Evolutionary conservation across 2,113 vertebrate genomes (phyloP).

Genomic region (Daubentonia madagascariensis): DNA sequence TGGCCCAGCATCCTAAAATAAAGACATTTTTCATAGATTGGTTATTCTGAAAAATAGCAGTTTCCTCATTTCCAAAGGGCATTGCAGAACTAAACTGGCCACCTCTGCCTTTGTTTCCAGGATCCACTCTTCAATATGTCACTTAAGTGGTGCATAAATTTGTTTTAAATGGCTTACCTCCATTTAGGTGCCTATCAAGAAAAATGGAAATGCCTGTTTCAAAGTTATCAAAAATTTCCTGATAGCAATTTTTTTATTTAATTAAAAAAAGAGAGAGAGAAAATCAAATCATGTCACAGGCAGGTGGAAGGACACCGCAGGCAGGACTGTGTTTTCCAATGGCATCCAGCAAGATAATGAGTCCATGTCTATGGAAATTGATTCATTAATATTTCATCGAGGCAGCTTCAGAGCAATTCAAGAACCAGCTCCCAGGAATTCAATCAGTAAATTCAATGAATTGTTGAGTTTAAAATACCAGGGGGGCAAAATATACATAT

Average conservation of each 20-base stretch:
- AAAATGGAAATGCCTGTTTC: slow-evolving; percentile 56
- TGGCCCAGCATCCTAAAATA: background rate
- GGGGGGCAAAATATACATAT: slow-evolving; percentile 67
- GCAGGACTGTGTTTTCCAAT: slow-evolving; percentile 80
- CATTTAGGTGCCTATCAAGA: slow-evolving; percentile 65
- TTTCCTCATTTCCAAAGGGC: slow-evolving; percentile 32
- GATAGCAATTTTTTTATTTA: slow-evolving; percentile 73
- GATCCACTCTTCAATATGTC: slow-evolving; percentile 44
- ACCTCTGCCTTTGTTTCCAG: slow-evolving; percentile 33
- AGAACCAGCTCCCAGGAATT: slow-evolving; percentile 82
- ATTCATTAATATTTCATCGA: slow-evolving; percentile 87
- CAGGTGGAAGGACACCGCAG: slow-evolving; percentile 79
- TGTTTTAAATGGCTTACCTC: slow-evolving; percentile 51
- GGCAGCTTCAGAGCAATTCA: slow-evolving; percentile 81
- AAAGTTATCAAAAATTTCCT: slow-evolving; percentile 72
- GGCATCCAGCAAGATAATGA: slow-evolving; percentile 83
- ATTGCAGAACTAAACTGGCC: background rate
- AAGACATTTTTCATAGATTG: background rate
- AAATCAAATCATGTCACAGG: slow-evolving; percentile 76
- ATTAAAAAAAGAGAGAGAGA: slow-evolving; percentile 62
- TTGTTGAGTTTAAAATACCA: slow-evolving; percentile 79
- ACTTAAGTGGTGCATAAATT: slow-evolving; percentile 56
- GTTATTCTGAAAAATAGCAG: background rate
- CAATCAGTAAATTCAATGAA: slow-evolving; percentile 81
- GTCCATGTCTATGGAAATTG: slow-evolving; percentile 85